These are phyloP conservation scores for Coilia nasus DNA, from an alignment of 2,797 vertebrate species.

Conservation along the genomic window DNA sequence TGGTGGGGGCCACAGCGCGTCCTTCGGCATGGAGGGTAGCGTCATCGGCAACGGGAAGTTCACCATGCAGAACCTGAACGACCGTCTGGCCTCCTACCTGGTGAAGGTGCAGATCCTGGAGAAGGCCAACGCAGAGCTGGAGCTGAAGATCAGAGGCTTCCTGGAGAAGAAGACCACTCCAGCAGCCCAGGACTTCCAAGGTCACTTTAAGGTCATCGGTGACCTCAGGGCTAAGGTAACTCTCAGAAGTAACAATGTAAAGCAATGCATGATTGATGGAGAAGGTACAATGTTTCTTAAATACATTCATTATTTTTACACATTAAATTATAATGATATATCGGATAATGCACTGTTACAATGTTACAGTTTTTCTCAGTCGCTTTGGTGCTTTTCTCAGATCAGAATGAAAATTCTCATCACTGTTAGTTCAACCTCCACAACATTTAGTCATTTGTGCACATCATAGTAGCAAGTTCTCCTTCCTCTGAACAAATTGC, in stretches of 20 bases:
- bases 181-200: conserved; percentile 70
- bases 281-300: too few species aligned
- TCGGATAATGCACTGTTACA: too few species aligned
- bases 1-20: neutral
- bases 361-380: too few species aligned
- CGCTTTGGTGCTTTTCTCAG: too few species aligned
- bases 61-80: conserved; percentile 90
- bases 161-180: conserved; percentile 69
- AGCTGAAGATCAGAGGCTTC: conserved; percentile 82
- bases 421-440: too few species aligned
- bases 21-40: conserved; percentile 20
- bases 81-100: conserved; percentile 85
- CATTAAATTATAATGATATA: too few species aligned
- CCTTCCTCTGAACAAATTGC: too few species aligned
- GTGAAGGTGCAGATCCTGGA: conserved; percentile 82
- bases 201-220: conserved; percentile 72
- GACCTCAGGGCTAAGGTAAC: conserved; percentile 83
- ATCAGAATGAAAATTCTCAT: too few species aligned
- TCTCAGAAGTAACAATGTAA: neutral
- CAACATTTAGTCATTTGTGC: too few species aligned
- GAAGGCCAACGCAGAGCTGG: conserved; percentile 79
- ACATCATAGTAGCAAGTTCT: too few species aligned
- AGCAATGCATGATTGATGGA: neutral
- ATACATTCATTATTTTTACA: too few species aligned
- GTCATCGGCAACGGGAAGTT: conserved; percentile 66